Base-by-base conservation (phyloP, 2,888 invertebrate genomes). In the Lycaena phlaeas region DNA sequence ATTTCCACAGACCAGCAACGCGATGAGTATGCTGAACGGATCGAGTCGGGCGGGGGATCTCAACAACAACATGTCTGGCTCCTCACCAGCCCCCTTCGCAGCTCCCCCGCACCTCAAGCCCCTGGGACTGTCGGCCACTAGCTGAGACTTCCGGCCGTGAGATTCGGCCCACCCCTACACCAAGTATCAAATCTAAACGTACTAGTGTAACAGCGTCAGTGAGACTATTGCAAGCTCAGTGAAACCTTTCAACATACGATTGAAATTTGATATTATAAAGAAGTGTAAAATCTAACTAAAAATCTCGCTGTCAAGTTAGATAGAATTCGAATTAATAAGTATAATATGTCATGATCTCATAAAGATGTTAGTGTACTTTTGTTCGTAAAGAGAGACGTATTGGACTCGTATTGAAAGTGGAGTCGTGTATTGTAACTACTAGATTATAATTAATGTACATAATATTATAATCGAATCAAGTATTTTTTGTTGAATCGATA, bases 61-160 rank as follows among this genome's bases (percentile, higher is more conserved):
- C 53, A 89, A 89, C 82, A 90, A 90, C 78, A 90, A 89, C 73
- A 89, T 89, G 89, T 88, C 88, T 10, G 87, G 81, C 49, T 65
- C 87, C 46, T 77, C 77, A 14, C 68, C 81, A 29, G 79, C 81
- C 11, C 61, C 77, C 25, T 78, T 77, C 61, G 58, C 65, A 42
- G 68, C 85, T 1, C 87, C 87, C 45, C 71, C 87, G 56, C 87
- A 87, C 70, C 82, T 86, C 60, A 82, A 85, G 58, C 84, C 87
- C 43, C 84, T 88, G 43, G 87, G 88, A 40, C 76, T 88, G 29
- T 88, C 88, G 0, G 87, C 89, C 64, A 84, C 88, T 64, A 89
- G 89, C 88, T 89, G 88, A 89, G 88, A 87, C 59, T 82, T 74
- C 28, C 78, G 79, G 56, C 67, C 65, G 52, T 75, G 85, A 82